These are phyloP conservation scores for Drosophila dives DNA, from an alignment of 2,888 invertebrate species.

Conservation along the genomic window DNA sequence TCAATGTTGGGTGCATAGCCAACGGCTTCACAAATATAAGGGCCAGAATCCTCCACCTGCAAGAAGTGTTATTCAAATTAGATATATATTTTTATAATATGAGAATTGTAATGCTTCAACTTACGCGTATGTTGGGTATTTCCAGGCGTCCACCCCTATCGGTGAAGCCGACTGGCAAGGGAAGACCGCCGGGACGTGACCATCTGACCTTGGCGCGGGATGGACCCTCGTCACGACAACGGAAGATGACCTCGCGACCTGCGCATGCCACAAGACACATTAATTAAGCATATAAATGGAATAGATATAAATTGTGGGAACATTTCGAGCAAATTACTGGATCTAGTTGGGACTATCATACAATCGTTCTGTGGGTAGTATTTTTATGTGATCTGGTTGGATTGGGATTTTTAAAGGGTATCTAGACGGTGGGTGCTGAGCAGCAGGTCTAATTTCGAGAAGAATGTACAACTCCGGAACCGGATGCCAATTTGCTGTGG, in stretches of 20 bases:
- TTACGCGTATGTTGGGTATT: slow-evolving; percentile 91
- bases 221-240: slow-evolving; percentile 96
- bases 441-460: slow-evolving; percentile 41
- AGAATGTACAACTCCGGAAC: slow-evolving; percentile 41
- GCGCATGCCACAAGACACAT: slow-evolving; percentile 19
- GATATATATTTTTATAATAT: neutral
- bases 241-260: slow-evolving; percentile 97
- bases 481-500: slow-evolving; percentile 54
- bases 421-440: slow-evolving; percentile 44
- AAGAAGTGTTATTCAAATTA: no score
- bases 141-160: slow-evolving; percentile 93
- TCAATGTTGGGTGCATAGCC: slow-evolving; percentile 87
- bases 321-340: slow-evolving; percentile 38
- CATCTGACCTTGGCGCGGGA: slow-evolving; percentile 91
- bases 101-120: slow-evolving; percentile 2
- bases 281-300: slow-evolving; percentile 12
- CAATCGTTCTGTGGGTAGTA: slow-evolving; percentile 29
- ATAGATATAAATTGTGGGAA: neutral
- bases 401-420: slow-evolving; percentile 7
- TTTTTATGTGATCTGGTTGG: slow-evolving; percentile 4
- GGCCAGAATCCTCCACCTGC: slow-evolving; percentile 90
- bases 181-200: slow-evolving; percentile 89
- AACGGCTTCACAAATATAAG: slow-evolving; percentile 93
- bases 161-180: slow-evolving; percentile 91
- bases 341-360: slow-evolving; percentile 34